These are phyloP conservation scores for Ophion slaviceki DNA, from an alignment of 2,888 invertebrate species.

Conservation along the genomic window DNA sequence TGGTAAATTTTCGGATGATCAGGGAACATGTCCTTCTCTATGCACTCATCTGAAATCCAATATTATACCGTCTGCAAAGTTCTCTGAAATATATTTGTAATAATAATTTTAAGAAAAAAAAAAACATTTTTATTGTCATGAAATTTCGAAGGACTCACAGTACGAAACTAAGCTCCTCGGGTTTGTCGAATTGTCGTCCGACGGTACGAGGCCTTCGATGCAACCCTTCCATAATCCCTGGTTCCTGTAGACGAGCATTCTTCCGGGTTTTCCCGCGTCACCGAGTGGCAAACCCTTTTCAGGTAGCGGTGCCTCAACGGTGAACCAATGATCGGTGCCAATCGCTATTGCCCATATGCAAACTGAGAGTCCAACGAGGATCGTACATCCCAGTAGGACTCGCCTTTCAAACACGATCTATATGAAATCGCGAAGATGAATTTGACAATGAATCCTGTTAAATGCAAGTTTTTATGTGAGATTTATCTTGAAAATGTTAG, in stretches of 20 bases:
- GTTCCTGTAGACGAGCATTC: constrained; percentile 86
- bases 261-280: constrained; percentile 70
- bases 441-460: background rate
- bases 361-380: constrained; percentile 87
- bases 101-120: background rate
- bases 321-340: constrained; percentile 90
- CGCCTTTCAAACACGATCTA: constrained; percentile 88
- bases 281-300: constrained; percentile 75
- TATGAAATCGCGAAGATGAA: constrained; percentile 1
- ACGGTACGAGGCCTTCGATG: constrained; percentile 83
- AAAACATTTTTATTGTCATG: background rate
- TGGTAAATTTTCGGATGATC: constrained; percentile 43
- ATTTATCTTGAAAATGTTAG: background rate
- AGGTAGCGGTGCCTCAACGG: constrained; percentile 82
- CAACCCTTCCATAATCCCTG: constrained; percentile 90
- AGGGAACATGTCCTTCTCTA: constrained; percentile 86
- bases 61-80: constrained; percentile 1
- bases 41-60: constrained; percentile 85
- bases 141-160: constrained; percentile 66
- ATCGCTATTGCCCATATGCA: constrained; percentile 90
- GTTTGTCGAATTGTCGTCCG: constrained; percentile 62
- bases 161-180: constrained; percentile 65
- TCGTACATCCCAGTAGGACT: constrained; percentile 89
- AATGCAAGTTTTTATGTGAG: background rate
- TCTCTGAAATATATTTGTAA: background rate